Base-by-base conservation (phyloP, 2,113 vertebrate species). In the Mustela nigripes region DNA sequence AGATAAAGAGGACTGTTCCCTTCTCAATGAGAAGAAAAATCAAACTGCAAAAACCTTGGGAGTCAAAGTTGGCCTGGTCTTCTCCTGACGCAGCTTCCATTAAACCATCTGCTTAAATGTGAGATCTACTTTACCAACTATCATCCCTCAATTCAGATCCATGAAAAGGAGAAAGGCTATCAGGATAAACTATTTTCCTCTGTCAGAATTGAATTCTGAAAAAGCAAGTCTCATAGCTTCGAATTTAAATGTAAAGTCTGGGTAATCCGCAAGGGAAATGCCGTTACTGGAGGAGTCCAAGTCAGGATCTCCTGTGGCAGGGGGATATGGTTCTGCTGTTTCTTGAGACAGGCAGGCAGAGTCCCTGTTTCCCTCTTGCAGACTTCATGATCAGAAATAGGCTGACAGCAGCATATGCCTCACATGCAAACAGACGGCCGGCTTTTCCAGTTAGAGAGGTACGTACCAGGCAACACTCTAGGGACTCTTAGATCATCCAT, bases 61-160 rank as follows among this genome's bases (percentile, higher is more conserved):
- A 78, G 58, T 96, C 86, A 88, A 93, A 80, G 79, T 65, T 80
- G 28, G 28, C 58, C 24, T 73, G 42, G 56, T 31, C 21, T 65
- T 71, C 89, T 89, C 21, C 58, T 80, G 56, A 14, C 74, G 67
- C 62, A 48, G 24, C 91, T 97, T 97, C 79, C 26, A 67, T 71
- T 42, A 85, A 79, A 82, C 14, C 60, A 45, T 31, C 62, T 87
- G 84, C 76, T 92, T 85, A 81, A 87, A 39, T 73, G 63, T 95
- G 91, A 96, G 71, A 22, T 89, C 50, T 36, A 63, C 48, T 97
- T 78, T 82, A 95, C 63, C 62, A 90, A 91, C 36, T 63, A 19
- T 39, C 36, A 42, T 88, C 89, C 87, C 33, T 53, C 92, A 94
- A 95, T 86, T 74, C 42, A 93, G 96, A 90, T 50, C n/a, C 18